Evolutionary conservation across 2,888 invertebrate genomes (phyloP).

Genomic region (Agrilus mali): DNA sequence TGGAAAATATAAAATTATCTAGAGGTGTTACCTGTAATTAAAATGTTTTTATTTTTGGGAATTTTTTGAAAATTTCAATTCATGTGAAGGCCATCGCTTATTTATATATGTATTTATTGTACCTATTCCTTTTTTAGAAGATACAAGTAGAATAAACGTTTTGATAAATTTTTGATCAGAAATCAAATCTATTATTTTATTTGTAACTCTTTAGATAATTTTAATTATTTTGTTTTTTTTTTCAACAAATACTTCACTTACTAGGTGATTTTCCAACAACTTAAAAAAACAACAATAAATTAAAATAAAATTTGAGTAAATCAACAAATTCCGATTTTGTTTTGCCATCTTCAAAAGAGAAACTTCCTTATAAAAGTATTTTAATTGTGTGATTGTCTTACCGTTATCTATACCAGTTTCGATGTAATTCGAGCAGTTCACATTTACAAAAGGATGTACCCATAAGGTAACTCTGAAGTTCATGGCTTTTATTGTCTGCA

Average conservation of each 20-base stretch:
- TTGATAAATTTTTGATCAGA: not conserved
- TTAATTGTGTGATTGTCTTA: conserved; percentile 27
- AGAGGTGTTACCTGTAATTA: conserved; percentile 18
- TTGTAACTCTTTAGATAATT: not conserved
- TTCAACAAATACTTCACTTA: no score
- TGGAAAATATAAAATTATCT: conserved; percentile 11
- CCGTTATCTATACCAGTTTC: conserved; percentile 25
- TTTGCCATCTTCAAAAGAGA: no score
- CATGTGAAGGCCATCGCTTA: no score
- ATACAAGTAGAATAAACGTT: conserved; percentile 1
- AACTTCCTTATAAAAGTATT: no score
- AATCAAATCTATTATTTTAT: no score
- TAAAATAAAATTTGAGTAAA: no score
- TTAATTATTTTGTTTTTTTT: not conserved
- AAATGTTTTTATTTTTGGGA: conserved; percentile 19
- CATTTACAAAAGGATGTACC: conserved; percentile 79
- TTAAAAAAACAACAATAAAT: no score
- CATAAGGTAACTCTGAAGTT: conserved; percentile 70
- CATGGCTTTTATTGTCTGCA: conserved; percentile 45
- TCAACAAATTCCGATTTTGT: no score
- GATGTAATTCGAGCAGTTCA: conserved; percentile 51
- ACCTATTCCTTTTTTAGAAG: no score
- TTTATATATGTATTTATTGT: no score
- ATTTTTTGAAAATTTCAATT: no score
- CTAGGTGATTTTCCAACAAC: no score